Conservation (phyloP, 2,888 invertebrate genomes). For the Saturnia pavonia region DNA sequence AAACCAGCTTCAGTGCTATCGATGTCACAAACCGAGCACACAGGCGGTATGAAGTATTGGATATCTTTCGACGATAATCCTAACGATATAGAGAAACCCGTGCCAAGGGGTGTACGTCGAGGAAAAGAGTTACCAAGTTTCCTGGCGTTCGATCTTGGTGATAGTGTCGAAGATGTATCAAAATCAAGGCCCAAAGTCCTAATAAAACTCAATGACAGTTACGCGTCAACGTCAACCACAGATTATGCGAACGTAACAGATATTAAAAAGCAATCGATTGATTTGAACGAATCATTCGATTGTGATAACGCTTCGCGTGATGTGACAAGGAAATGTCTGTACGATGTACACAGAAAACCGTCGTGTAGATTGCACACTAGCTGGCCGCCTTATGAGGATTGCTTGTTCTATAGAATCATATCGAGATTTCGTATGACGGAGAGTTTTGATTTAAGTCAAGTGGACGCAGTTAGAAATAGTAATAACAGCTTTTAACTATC, state of each 20-base stretch:
- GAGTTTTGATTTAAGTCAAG: conserved; percentile 69
- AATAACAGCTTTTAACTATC: conserved; percentile 13
- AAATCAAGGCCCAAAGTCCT: conserved; percentile 22
- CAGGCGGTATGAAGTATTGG: conserved; percentile 74
- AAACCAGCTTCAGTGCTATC: conserved; percentile 59
- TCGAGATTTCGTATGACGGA: conserved; percentile 72
- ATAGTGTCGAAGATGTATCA: conserved; percentile 19
- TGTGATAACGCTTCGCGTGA: neutral
- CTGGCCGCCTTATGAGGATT: conserved; percentile 73
- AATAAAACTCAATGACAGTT: conserved; percentile 35
- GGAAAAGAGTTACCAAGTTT: conserved; percentile 54
- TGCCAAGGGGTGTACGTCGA: neutral
- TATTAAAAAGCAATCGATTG: neutral
- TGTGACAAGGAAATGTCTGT: conserved; percentile 33
- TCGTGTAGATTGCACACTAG: conserved; percentile 48
- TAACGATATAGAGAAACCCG: conserved; percentile 37
- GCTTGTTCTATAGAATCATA: conserved; percentile 65
- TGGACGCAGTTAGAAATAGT: conserved; percentile 44
- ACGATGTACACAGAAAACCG: conserved; percentile 40
- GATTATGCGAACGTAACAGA: conserved; percentile 14
- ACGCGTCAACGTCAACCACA: conserved; percentile 21
- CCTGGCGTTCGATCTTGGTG: conserved; percentile 36
- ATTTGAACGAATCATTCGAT: conserved; percentile 14
- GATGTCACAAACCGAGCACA: conserved; percentile 67
- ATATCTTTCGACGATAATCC: conserved; percentile 65